Base-by-base conservation (phyloP, 2,113 vertebrate genomes). In the Ciconia stormi region DNA sequence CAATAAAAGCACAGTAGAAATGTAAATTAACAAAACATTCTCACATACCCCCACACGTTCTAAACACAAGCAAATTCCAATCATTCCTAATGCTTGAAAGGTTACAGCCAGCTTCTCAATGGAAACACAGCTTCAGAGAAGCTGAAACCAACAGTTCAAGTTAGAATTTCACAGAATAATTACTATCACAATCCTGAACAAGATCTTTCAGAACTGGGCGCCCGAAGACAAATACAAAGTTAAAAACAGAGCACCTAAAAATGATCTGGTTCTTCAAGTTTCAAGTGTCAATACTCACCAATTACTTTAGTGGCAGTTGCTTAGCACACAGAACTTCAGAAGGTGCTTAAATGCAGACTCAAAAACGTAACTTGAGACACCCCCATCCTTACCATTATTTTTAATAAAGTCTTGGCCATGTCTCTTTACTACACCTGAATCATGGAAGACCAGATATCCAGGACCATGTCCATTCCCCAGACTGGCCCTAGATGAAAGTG, bases 131-230 rank as follows among this genome's bases (percentile, higher is more conserved):
- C 82, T 95, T 94, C 91, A 23, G 27, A 87, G 83, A 97, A 96
- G 91, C 93, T 90, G 84, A 97, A 98, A 93, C 78, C 93, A 95
- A 89, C 92, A 97, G 83, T 82, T 97, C 94, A 97, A 95, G 96
- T 96, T 87, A 70, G 53, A 87, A 95, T 79, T 93, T 96, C 82
- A 97, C 56, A 71, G 91, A 89, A 86, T 71, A 93, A 92, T 88
- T 90, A 63, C 59, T 91, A 88, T 49, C 59, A 94, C 29, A 65
- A 89, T 66, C 42, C 91, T 95, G 79, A 98, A 58, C 6, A 50
- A 82, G 26, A 49, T 22, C 56, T 82, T 94, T 80, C 73, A 95
- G 87, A 96, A 72, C 21, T 17, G 56, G 12, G 20, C 4, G 10
- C 44, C 80, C 70, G 40, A 89, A 87, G 30, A 62, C 42, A 61